Percentiles rank a stretch among this genome's conserved stretches.
Conservation (phyloP, 2,113 vertebrate species). For the Ondatra zibethicus region DNA sequence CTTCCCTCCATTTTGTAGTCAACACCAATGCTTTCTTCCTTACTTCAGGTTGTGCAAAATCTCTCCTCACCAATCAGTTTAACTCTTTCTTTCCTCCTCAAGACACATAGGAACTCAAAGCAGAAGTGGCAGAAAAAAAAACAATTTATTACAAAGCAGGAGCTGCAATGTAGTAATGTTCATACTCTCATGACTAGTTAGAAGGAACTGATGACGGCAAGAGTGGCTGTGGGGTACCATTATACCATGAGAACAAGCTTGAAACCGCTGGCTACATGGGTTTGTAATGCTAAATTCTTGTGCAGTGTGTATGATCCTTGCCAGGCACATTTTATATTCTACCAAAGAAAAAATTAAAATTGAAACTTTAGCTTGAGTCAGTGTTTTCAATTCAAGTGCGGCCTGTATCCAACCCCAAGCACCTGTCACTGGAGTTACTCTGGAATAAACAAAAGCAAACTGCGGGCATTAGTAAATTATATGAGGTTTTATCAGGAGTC, state of each 20-base stretch:
- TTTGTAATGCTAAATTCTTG: not conserved
- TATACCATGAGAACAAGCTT: not conserved
- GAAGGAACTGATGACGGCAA: not conserved
- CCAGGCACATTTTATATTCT: not conserved
- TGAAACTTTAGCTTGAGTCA: not conserved
- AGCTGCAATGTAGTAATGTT: not conserved
- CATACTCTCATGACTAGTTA: not conserved
- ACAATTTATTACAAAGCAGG: not conserved
- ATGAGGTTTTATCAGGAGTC: not conserved
- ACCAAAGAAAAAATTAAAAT: not conserved
- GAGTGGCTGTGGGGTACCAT: not conserved
- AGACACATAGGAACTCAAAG: not conserved
- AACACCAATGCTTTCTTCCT: not conserved
- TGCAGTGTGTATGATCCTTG: not conserved
- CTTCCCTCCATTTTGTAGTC: not conserved
- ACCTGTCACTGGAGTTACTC: not conserved
- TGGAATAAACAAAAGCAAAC: not conserved
- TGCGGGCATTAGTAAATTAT: not conserved
- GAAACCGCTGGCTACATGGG: not conserved
- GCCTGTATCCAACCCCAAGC: not conserved
- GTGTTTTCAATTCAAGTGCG: not conserved
- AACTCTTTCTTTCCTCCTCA: not conserved
- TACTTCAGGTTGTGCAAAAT: not conserved
- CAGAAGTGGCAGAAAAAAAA: not conserved
- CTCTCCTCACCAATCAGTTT: not conserved